phyloP scores from a whole-genome alignment of 2,888 invertebrate genomes.

The Phaonia tiefii region DNA sequence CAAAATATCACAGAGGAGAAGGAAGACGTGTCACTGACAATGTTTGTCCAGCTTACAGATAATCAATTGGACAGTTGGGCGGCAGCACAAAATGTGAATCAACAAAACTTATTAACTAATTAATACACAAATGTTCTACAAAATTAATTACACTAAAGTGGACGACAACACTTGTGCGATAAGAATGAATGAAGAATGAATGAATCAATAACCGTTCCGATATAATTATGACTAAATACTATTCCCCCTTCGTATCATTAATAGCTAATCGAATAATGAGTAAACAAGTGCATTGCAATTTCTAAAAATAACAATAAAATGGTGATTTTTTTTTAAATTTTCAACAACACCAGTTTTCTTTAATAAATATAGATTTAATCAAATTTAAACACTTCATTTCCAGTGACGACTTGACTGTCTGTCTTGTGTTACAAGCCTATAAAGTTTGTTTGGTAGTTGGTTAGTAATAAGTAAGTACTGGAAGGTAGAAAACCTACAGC shows the following conservation, averaged over 20 bases:
- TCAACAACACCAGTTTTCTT: too few relatives aligned
- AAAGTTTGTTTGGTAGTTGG: not conserved
- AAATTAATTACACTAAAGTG: slow-evolving; percentile 20
- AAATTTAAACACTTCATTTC: not conserved
- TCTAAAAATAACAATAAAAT: too few relatives aligned
- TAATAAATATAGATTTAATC: not conserved
- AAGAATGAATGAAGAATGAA: not conserved
- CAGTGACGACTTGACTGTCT: not conserved
- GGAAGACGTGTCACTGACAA: not conserved
- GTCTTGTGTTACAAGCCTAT: not conserved
- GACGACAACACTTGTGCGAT: slow-evolving; percentile 6
- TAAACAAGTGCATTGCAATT: too few relatives aligned
- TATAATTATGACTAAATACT: too few relatives aligned
- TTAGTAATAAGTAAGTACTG: not conserved
- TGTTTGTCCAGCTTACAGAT: not conserved
- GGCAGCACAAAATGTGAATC: slow-evolving; percentile 15
- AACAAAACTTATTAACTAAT: slow-evolving; percentile 22
- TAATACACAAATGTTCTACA: slow-evolving; percentile 16
- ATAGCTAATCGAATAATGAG: too few relatives aligned
- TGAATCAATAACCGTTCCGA: too few relatives aligned
- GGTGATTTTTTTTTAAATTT: too few relatives aligned
- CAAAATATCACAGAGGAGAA: too few relatives aligned
- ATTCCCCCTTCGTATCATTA: too few relatives aligned
- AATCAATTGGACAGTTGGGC: slow-evolving; percentile 13
- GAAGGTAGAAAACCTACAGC: slow-evolving; percentile 1